Percentiles rank a stretch among this genome's conserved stretches.
These are phyloP conservation scores for Cyclophora albipunctata DNA, from an alignment of 2,888 invertebrate genomes.

Conservation along the genomic window DNA sequence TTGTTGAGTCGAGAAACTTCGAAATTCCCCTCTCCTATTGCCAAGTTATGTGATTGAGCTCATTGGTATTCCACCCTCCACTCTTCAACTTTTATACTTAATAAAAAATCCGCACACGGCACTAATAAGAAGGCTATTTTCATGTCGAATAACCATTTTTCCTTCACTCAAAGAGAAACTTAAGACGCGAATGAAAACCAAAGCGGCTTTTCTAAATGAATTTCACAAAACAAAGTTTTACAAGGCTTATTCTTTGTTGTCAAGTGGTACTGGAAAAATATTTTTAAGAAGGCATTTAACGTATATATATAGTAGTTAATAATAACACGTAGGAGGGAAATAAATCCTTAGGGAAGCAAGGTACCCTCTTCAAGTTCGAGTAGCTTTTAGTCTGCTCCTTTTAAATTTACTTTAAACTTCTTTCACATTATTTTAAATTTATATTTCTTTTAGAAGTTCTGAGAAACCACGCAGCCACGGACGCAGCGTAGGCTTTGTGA, in stretches of 20 bases:
- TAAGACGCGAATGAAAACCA: slow-evolving; percentile 14
- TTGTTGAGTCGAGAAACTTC: slow-evolving; percentile 33
- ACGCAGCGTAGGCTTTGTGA: not conserved
- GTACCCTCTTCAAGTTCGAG: slow-evolving; percentile 6
- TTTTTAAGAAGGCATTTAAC: slow-evolving; percentile 13
- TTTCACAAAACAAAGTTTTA: slow-evolving; percentile 29
- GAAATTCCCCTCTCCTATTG: slow-evolving; percentile 38
- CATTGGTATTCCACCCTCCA: slow-evolving; percentile 41
- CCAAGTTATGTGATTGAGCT: slow-evolving; percentile 47
- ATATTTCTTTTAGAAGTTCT: not conserved
- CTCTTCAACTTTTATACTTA: slow-evolving; percentile 42
- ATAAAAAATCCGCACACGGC: slow-evolving; percentile 38
- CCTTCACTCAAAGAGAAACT: slow-evolving; percentile 21
- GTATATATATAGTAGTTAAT: slow-evolving; percentile 11
- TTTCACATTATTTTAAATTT: too few species aligned
- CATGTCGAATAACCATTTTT: slow-evolving; percentile 19
- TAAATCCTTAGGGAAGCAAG: slow-evolving; percentile 8
- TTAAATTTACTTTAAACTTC: slow-evolving; percentile 1
- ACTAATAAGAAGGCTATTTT: slow-evolving; percentile 31
- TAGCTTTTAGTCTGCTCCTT: slow-evolving; percentile 2
- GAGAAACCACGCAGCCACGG: not conserved
- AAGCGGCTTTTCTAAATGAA: slow-evolving; percentile 25
- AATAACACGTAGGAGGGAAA: slow-evolving; percentile 12
- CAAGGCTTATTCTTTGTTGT: slow-evolving; percentile 18
- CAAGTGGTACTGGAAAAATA: slow-evolving; percentile 11